Evolutionary conservation across 2,888 invertebrate species (phyloP), one percentile per base, ranked within the genome.

Genomic region (Labia minor): DNA sequence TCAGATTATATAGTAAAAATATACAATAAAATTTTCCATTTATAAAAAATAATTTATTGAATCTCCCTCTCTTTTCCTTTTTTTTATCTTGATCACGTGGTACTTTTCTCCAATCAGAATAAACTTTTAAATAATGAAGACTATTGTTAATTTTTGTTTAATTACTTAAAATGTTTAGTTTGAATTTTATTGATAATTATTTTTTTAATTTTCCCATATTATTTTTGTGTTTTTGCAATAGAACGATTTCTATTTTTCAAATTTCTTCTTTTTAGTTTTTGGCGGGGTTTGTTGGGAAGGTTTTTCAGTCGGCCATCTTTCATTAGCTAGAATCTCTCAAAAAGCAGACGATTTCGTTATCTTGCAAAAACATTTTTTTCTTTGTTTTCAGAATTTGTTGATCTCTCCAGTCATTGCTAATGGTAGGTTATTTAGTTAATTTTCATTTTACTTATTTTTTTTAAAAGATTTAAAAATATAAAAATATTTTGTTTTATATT

Each of bases 251-350:
- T 1, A 21, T 67, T 64, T 67, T 64, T 64, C 19, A 49, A 19
- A 16, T 62, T 20, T 37, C 11, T 19, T 62, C 64, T 64, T 62
- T 21, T 37, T 65, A 16, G 37, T n/a, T 67, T 67, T 65, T 49
- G 49, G 49, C 49, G 49, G 49, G 49, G 49, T 49, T 49, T 49
- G 49, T 49, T 49, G 49, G 14, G 6, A 11, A 65, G 67, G 63
- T n/a, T 65, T 65, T 19, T 63, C 63, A 62, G 19, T 67, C 67
- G 37, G 67, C 67, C 67, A 68, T 68, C 66, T 68, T 68, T n/a
- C 37, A 65, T 37, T 26, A 64, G 33, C 65, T 63, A 49, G 63
- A 10, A 26, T 61, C 67, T 68, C 65, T 62, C 37, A 66, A 49
- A 14, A 63, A 68, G 66, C 67, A 68, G 67, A 68, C 67, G 67